Evolutionary conservation across 1,140 invertebrate genomes (phyloP).

Genomic region (Pseudachorutes palmiensis): DNA sequence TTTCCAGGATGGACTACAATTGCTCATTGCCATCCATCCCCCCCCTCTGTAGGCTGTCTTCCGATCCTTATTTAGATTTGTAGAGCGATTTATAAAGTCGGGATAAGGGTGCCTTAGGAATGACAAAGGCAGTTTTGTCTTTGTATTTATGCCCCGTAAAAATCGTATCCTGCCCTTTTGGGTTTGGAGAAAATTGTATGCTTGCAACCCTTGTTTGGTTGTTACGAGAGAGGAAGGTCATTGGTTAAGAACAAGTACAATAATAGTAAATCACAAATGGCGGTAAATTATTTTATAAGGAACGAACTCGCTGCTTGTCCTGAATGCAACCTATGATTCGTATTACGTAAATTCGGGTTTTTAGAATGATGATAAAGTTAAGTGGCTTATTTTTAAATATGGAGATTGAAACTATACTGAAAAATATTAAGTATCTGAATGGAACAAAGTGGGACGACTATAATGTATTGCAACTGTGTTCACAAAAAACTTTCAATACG

Average conservation of each 20-base stretch:
- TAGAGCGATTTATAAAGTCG: not conserved
- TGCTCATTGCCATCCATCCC: not conserved
- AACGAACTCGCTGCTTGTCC: not conserved
- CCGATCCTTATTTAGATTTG: not conserved
- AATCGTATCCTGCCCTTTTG: too few species aligned
- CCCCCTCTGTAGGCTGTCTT: too few species aligned
- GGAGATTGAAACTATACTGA: not conserved
- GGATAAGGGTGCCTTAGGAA: not conserved
- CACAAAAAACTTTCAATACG: not conserved
- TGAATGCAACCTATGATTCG: slow-evolving; percentile 1
- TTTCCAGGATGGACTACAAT: too few species aligned
- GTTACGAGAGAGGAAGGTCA: not conserved
- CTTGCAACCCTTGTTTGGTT: too few species aligned
- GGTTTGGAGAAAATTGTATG: not conserved
- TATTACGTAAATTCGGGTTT: not conserved
- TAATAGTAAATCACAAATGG: not conserved
- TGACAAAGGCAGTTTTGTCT: too few species aligned
- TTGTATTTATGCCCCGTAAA: too few species aligned
- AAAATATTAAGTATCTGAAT: not conserved
- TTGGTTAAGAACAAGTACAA: not conserved
- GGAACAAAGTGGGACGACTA: slow-evolving; percentile 6
- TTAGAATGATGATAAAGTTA: not conserved
- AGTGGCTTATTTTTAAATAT: not conserved
- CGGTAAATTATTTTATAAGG: not conserved
- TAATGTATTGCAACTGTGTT: slow-evolving; percentile 8